phyloP scores from a whole-genome alignment of 1,140 invertebrate genomes.

The Trachymyrmex cornetzi region DNA sequence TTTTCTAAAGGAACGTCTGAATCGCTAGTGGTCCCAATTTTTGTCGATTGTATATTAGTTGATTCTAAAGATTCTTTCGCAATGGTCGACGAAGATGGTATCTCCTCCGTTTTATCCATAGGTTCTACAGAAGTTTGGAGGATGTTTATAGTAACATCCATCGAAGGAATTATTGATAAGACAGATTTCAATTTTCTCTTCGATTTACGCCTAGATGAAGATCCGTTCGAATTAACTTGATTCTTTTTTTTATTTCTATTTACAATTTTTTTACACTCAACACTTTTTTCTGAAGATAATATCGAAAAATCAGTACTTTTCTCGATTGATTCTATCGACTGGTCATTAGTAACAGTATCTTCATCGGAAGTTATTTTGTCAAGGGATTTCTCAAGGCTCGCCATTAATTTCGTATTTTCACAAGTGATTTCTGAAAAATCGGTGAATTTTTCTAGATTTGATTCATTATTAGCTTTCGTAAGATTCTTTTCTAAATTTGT shows the following conservation, averaged over 20 bases:
- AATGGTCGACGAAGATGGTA: background rate
- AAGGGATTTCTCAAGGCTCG: background rate
- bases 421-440: slow-evolving; percentile 1
- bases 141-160: background rate
- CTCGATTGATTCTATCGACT: background rate
- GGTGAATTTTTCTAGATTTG: background rate
- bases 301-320: background rate
- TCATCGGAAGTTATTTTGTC: background rate
- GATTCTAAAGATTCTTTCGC: background rate
- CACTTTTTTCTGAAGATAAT: slow-evolving; percentile 19
- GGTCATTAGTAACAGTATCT: background rate
- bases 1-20: background rate
- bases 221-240: background rate
- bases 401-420: slow-evolving; percentile 1
- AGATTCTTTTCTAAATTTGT: background rate
- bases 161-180: background rate
- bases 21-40: background rate
- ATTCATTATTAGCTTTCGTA: background rate
- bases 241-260: background rate
- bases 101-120: background rate
- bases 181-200: slow-evolving; percentile 23
- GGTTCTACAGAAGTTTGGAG: background rate
- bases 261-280: background rate
- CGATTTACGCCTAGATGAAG: background rate
- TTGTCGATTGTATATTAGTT: background rate